Evolutionary conservation across 2,797 vertebrate species (phyloP).

Genomic region (Parauchenoglanis punctatus): DNA sequence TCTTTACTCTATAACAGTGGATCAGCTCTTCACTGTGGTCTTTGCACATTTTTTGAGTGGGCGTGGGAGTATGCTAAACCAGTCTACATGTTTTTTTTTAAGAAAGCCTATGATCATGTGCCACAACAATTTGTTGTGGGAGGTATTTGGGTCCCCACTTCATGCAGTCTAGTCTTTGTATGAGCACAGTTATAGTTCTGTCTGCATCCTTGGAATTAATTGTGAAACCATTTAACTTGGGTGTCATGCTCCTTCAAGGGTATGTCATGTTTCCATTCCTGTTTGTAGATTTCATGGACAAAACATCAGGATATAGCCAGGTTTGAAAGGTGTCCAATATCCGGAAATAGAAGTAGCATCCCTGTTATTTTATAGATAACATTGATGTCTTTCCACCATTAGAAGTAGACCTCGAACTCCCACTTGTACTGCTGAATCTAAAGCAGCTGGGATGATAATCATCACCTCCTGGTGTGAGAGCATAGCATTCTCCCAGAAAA

Average conservation of each 20-base stretch:
- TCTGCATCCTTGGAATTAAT: neutral
- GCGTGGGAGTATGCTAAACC: conserved; percentile 6
- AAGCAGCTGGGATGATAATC: neutral
- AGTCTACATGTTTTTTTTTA: conserved; percentile 5
- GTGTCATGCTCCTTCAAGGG: neutral
- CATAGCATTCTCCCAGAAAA: neutral
- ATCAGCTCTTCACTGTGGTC: neutral
- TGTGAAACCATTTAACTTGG: neutral
- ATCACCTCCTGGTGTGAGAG: neutral
- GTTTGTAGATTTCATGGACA: neutral
- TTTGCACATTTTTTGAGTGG: conserved; percentile 10
- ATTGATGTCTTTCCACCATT: neutral
- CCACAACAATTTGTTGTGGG: neutral
- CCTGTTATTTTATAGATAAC: neutral
- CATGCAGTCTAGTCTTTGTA: neutral
- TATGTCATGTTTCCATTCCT: neutral
- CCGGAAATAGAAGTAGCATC: neutral
- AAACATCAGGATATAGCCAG: neutral
- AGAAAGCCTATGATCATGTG: neutral
- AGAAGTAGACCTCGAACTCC: neutral
- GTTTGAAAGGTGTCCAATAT: neutral
- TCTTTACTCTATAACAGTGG: neutral
- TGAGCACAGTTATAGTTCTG: neutral
- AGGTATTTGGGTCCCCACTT: neutral
- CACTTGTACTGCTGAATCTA: neutral